Evolutionary conservation across 2,113 vertebrate species (phyloP).

Genomic region (Coreoperca whiteheadi): DNA sequence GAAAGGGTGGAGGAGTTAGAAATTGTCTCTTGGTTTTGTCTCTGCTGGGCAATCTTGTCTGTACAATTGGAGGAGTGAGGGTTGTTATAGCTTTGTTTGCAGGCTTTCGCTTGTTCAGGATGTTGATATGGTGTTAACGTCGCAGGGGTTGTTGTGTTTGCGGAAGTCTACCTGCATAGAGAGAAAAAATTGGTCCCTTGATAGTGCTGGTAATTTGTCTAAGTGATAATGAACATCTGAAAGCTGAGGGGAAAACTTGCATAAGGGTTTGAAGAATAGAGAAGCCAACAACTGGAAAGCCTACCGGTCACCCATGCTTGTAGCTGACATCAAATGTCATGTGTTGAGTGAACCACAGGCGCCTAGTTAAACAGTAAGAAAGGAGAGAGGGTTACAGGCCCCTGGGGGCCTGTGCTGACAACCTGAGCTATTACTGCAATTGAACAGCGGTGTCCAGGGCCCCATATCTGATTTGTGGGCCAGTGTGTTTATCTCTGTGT

Average conservation of each 20-base stretch:
- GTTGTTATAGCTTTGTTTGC: constrained; percentile 27
- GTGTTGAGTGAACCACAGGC: constrained; percentile 14
- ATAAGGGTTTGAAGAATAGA: background rate
- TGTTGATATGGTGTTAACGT: background rate
- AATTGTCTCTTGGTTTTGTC: constrained; percentile 9
- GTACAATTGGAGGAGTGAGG: background rate
- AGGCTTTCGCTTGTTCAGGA: background rate
- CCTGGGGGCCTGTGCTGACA: constrained; percentile 56
- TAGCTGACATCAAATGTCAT: constrained; percentile 20
- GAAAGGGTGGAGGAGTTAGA: constrained; percentile 15
- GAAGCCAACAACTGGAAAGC: constrained; percentile 13
- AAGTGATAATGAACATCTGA: background rate
- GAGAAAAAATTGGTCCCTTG: background rate
- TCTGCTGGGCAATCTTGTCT: constrained; percentile 5
- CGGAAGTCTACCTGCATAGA: background rate
- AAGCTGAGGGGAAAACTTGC: background rate
- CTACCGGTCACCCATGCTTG: constrained; percentile 7
- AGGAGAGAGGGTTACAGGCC: constrained; percentile 47
- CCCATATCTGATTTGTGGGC: constrained; percentile 59
- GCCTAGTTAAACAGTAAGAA: constrained; percentile 52
- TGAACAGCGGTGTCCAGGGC: constrained; percentile 40
- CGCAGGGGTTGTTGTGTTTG: constrained; percentile 1
- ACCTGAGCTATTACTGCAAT: constrained; percentile 63
- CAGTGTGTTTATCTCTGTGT: constrained; percentile 38
- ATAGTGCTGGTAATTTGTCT: background rate